phyloP scores from a whole-genome alignment of 2,113 vertebrate genomes.

The Junco hyemalis region DNA sequence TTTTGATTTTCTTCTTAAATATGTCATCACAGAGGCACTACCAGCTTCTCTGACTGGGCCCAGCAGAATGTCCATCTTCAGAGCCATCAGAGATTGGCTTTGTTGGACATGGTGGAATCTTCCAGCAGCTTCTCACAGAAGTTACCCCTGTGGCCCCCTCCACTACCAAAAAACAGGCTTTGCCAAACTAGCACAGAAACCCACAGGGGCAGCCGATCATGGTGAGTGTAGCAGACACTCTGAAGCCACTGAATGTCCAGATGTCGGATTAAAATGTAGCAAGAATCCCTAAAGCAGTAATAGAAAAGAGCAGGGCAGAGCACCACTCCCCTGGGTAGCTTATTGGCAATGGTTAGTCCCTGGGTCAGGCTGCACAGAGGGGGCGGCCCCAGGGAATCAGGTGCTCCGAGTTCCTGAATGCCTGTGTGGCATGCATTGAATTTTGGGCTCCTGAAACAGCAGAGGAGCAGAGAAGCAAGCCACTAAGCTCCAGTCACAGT shows the following conservation, averaged over 20 bases:
- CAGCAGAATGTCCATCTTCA: neutral
- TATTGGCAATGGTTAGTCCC: neutral
- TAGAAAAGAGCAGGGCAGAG: neutral
- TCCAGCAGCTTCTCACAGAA: neutral
- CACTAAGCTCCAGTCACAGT: neutral
- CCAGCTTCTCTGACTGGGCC: neutral
- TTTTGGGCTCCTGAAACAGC: neutral
- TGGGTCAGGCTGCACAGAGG: neutral
- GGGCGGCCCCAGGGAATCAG: no score
- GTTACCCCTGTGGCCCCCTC: neutral
- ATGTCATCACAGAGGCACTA: neutral
- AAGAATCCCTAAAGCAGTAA: neutral
- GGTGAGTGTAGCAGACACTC: neutral
- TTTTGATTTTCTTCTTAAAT: neutral
- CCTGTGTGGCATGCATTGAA: fast-evolving
- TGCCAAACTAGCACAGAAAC: neutral
- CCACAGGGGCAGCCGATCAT: fast-evolving
- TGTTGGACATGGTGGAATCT: neutral
- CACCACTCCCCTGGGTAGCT: neutral
- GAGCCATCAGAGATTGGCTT: neutral
- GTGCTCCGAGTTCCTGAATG: fast-evolving
- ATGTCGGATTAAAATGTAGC: no score
- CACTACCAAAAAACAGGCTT: neutral
- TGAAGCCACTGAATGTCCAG: neutral
- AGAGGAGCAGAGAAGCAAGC: neutral